Evolutionary conservation across 2,113 vertebrate species (phyloP), one percentile per base, ranked within the genome.

Genomic region (Tetrao urogallus): DNA sequence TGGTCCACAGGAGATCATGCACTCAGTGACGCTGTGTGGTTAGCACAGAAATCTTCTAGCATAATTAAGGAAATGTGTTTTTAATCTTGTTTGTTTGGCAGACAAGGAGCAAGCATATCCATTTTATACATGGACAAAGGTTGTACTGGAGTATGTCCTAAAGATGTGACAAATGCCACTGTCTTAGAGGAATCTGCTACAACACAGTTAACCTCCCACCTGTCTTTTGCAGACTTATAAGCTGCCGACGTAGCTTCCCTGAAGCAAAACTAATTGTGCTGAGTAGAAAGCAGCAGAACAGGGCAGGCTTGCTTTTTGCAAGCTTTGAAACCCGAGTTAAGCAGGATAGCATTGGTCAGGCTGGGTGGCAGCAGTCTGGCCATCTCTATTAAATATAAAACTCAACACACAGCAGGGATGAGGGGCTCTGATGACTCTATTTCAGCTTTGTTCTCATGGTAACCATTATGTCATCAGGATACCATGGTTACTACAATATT

Each of bases 401-500:
- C 67, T 90, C 73, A 75, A 70, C 50, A 64, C 75, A 72, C 38
- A 84, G 93, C 84, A 88, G 67, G 88, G 82, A 92, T 81, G 94
- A 94, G 92, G 63, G 94, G 79, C 65, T 94, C 88, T 92, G 93
- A 94, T 97, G 93, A 94, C 95, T 97, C 94, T 90, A 78, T 95
- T 96, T 95, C 93, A 94, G 92, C 89, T 94, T 96, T 95, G 97
- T 97, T 97, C 92, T 96, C 97, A 97, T 97, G 97, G 97, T 96
- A 97, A 97, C 97, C 87, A 71, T 97, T 95, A 96, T 97, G 95
- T 96, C 96, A 97, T 91, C 91, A 94, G 92, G 92, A 92, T 96
- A 89, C 96, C 97, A 97, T 97, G 97, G 97, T 97, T 96, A 96
- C 96, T 81, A 52, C 86, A 95, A 95, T 94, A 93, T 90, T 97